A percentile compares a stretch with the other conserved stretches of the same genome.
phyloP scores from a whole-genome alignment of 2,888 invertebrate species.

The Empis livida region DNA sequence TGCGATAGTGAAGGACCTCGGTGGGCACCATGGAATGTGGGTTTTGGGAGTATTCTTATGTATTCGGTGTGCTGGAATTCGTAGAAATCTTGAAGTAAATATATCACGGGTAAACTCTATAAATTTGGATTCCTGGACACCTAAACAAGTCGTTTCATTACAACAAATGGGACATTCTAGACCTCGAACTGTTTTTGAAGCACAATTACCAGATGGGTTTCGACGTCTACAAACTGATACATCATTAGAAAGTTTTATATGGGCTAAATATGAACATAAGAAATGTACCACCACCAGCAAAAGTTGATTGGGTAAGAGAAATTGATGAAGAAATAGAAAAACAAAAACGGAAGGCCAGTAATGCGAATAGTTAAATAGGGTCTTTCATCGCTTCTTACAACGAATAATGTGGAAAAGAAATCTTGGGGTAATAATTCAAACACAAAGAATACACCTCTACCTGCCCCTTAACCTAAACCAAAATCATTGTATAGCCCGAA shows the following conservation, averaged over 20 bases:
- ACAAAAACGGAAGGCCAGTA: constrained; percentile 61
- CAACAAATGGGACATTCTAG: constrained; percentile 98
- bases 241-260: constrained; percentile 87
- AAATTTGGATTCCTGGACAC: constrained; percentile 95
- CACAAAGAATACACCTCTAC: constrained; percentile 19
- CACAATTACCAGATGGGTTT: constrained; percentile 90
- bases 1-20: constrained; percentile 99
- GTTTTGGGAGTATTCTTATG: constrained; percentile 96
- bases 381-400: constrained; percentile 16
- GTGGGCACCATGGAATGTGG: constrained; percentile 99
- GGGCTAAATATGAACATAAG: constrained; percentile 97
- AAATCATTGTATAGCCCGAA: constrained; percentile 43
- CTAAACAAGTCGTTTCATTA: constrained; percentile 87
- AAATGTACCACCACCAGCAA: constrained; percentile 79
- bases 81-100: constrained; percentile 95
- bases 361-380: constrained; percentile 26
- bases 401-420: constrained; percentile 12
- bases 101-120: constrained; percentile 98
- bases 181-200: constrained; percentile 94
- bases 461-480: constrained; percentile 32
- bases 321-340: constrained; percentile 75
- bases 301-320: constrained; percentile 78
- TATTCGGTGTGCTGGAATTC: constrained; percentile 97
- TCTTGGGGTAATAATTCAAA: constrained; percentile 12
- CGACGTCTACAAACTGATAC: constrained; percentile 90